phyloP scores from a whole-genome alignment of 2,797 vertebrate genomes.

The Esox lucius region DNA sequence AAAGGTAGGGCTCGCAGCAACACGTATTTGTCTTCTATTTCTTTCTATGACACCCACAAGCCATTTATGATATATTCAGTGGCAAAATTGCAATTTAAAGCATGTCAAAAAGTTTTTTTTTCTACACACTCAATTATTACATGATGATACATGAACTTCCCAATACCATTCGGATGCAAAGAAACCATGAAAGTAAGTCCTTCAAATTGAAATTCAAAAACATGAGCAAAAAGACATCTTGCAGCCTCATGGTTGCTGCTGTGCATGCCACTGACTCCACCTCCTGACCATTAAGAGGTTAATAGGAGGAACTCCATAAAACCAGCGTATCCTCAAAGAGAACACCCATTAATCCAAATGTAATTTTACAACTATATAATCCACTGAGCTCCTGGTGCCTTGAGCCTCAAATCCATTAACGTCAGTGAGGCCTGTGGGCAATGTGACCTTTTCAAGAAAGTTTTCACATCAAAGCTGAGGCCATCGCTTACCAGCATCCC shows the following conservation, averaged over 20 bases:
- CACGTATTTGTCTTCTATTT: no score
- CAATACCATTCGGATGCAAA: no score
- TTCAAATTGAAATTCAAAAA: no score
- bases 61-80: no score
- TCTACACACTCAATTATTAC: no score
- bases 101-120: no score
- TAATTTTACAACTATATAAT: constrained; percentile 44
- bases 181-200: no score
- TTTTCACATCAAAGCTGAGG: constrained; percentile 61
- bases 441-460: constrained; percentile 48
- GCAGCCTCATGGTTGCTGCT: background rate
- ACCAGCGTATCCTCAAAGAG: constrained; percentile 34
- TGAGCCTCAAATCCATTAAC: constrained; percentile 48
- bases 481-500: constrained; percentile 50
- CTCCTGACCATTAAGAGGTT: constrained; percentile 34
- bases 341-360: constrained; percentile 48
- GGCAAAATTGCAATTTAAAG: no score
- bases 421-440: constrained; percentile 38
- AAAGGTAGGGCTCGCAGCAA: no score
- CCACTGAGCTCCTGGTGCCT: constrained; percentile 43
- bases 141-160: no score
- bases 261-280: background rate
- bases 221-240: background rate
- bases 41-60: no score
- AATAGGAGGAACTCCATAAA: constrained; percentile 44